Conservation (phyloP, 2,113 vertebrate species). For the Vidua macroura region DNA sequence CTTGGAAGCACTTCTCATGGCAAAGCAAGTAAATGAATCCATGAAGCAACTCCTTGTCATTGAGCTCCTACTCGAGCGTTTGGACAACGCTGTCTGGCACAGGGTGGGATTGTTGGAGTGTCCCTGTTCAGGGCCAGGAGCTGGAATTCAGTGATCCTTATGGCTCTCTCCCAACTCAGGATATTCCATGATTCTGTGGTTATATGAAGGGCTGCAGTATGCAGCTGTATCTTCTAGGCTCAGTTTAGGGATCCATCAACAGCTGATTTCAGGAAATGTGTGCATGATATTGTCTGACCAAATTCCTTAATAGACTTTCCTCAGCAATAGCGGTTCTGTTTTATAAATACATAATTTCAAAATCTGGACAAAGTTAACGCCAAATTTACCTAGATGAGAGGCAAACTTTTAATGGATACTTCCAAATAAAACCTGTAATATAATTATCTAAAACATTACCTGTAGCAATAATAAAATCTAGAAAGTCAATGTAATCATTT, state of each 20-base stretch:
- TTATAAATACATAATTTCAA: neutral
- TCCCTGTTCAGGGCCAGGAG: neutral
- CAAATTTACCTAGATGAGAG: neutral
- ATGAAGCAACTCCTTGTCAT: neutral
- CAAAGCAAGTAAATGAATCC: neutral
- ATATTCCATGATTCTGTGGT: neutral
- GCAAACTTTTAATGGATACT: neutral
- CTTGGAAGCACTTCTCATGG: neutral
- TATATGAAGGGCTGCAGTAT: neutral
- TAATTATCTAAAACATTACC: neutral
- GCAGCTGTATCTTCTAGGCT: neutral
- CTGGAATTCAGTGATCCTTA: neutral
- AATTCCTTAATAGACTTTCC: neutral
- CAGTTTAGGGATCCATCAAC: neutral
- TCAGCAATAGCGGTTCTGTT: neutral
- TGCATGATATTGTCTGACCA: neutral
- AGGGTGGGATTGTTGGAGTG: neutral
- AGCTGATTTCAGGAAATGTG: neutral
- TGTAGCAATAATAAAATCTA: neutral
- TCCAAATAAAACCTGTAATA: neutral
- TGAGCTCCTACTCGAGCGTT: accelerated
- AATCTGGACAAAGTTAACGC: neutral
- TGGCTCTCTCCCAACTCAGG: neutral
- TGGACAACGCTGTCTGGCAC: neutral
- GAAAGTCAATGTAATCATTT: neutral